Evolutionary conservation across 2,113 vertebrate genomes (phyloP).

Genomic region (Charina bottae): DNA sequence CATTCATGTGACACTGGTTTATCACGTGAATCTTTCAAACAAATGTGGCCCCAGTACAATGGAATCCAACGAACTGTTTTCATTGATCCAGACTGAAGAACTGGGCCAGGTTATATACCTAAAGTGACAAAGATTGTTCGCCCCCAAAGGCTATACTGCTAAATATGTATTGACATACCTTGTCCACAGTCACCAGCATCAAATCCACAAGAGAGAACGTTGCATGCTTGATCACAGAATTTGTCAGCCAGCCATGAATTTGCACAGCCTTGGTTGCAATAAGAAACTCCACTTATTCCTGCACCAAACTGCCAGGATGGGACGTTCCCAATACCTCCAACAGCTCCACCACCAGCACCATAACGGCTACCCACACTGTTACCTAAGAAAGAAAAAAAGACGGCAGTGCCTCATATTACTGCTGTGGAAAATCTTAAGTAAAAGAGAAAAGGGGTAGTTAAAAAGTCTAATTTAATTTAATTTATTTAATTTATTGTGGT

Average conservation of each 20-base stretch:
- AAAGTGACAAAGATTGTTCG: conserved; percentile 7
- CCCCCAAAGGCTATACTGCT: neutral
- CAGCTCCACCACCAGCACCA: conserved; percentile 75
- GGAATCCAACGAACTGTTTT: neutral
- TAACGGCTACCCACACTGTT: conserved; percentile 79
- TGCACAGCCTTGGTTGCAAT: conserved; percentile 96
- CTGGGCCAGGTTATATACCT: neutral
- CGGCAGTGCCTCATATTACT: neutral
- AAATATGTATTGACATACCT: conserved; percentile 73
- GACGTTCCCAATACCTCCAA: conserved; percentile 74
- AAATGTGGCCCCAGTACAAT: neutral
- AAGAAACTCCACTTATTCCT: conserved; percentile 84
- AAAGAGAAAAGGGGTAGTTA: neutral
- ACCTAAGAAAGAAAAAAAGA: conserved; percentile 68
- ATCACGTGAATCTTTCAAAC: neutral
- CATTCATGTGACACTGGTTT: neutral
- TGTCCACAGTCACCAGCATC: conserved; percentile 97
- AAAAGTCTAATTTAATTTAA: too few relatives aligned
- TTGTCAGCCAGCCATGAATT: conserved; percentile 99
- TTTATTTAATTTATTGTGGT: too few relatives aligned
- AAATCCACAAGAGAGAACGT: conserved; percentile 90
- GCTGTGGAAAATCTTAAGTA: neutral
- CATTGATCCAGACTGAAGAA: neutral
- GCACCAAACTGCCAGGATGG: conserved; percentile 90
- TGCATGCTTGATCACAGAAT: conserved; percentile 98